Evolutionary conservation across 2,888 invertebrate species (phyloP), one percentile per base, ranked within the genome.

Genomic region (Apotomis betuletana): DNA sequence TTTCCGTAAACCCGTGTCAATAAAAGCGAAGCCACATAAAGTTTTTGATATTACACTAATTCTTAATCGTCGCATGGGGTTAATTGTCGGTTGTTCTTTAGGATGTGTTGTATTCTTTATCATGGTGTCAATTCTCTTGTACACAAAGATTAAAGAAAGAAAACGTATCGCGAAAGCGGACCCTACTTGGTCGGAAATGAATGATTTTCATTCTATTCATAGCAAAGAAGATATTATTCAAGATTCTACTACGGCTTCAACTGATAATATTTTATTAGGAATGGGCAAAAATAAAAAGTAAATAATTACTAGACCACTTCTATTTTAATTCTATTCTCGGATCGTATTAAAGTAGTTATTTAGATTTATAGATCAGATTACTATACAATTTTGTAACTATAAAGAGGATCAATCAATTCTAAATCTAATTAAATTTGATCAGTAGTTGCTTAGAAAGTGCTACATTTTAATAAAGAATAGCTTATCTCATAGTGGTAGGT

Each of bases 181-280:
- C 74, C 92, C 92, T 36, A 82, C 86, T 1, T 93, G 93, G 92
- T 84, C 91, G 5, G 93, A 93, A 81, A 89, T 93, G 90, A 92
- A 92, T 74, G 91, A 93, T 78, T 93, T 91, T 74, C 91, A 91
- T 82, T 92, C 92, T 15, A 87, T 92, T 82, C 89, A 89, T 65
- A 93, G 93, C 78, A 93, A 92, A 80, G 93, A 93, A 71, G 92
- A 93, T 75, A 86, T 92, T 77, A 79, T 92, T 78, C 89, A 91
- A 78, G 85, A 87, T 80, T 91, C 91, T 41, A 92, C 85, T 12
- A 89, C 91, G 57, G 91, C 91, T 77, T 93, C 93, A 61, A 92
- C 93, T 44, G 93, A 93, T 85, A 93, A 93, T 78, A 93, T 93
- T 83, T 86, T 93, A 78, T 82, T 92, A 82, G 92, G 93, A 79